These are phyloP conservation scores for Petrocephalus schoutedeni DNA, from an alignment of 2,797 vertebrate species.

Conservation along the genomic window DNA sequence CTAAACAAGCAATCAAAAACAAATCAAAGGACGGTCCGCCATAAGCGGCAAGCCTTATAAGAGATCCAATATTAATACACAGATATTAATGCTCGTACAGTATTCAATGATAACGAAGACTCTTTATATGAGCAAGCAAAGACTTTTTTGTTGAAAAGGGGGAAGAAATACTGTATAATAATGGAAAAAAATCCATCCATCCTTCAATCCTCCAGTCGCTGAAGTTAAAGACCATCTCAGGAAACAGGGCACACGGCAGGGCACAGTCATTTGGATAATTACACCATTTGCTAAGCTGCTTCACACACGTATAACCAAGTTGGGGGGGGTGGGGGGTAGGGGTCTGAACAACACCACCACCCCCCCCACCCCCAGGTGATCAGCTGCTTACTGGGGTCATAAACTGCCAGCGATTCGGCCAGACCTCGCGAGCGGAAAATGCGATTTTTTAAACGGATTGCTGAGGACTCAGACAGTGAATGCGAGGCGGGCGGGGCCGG, in stretches of 20 bases:
- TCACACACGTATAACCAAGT: not conserved
- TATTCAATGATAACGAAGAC: not conserved
- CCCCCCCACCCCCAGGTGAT: not conserved
- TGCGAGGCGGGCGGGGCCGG: not conserved
- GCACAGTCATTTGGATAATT: not conserved
- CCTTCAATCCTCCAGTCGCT: not conserved
- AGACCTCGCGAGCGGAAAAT: not conserved
- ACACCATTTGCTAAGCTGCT: not conserved
- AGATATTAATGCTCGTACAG: not conserved
- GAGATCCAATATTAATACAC: not conserved
- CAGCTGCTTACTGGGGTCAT: not conserved
- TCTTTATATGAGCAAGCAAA: not conserved
- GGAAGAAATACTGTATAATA: not conserved
- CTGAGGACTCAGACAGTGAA: not conserved
- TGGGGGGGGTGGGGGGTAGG: not conserved
- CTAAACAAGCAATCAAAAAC: not conserved
- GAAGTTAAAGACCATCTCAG: not conserved
- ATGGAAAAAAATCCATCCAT: not conserved
- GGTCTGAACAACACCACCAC: not conserved
- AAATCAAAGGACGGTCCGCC: not conserved
- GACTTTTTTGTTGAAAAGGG: not conserved
- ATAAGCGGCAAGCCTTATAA: not conserved
- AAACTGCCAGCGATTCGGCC: not conserved
- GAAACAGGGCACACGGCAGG: not conserved
- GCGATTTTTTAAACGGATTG: not conserved